Conservation (phyloP, 2,797 vertebrate genomes). For the Rhinoraja longicauda region DNA sequence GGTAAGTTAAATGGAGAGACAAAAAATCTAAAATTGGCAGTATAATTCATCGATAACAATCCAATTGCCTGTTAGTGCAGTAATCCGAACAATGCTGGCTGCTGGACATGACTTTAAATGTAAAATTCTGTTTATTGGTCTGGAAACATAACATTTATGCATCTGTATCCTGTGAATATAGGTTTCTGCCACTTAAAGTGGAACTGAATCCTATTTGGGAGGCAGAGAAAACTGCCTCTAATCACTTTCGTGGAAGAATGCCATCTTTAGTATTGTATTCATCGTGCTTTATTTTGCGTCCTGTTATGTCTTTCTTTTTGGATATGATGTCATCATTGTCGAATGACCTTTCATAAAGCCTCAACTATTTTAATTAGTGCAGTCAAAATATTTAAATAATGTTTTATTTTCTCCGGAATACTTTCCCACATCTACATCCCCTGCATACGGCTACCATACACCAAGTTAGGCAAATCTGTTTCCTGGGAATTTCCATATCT, state of each 20-base stretch:
- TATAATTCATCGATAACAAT: background rate
- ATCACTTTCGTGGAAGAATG: background rate
- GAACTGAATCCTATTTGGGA: background rate
- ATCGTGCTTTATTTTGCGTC: background rate
- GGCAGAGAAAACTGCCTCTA: background rate
- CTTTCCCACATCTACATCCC: background rate
- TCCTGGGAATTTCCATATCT: background rate
- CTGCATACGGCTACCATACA: background rate
- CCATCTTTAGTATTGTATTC: background rate
- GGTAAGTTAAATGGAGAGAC: background rate
- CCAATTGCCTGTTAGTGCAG: background rate
- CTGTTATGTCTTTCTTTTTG: background rate
- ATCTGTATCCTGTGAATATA: background rate
- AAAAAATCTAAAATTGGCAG: background rate
- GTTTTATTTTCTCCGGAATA: background rate
- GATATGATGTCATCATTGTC: background rate
- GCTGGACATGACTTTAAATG: background rate
- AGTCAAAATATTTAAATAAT: constrained; percentile 3
- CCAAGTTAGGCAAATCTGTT: background rate
- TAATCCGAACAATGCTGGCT: background rate
- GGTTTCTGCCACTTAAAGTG: background rate
- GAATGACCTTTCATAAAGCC: constrained; percentile 3
- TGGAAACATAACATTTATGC: background rate
- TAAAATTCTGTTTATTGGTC: background rate
- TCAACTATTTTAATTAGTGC: background rate